Base-by-base conservation (phyloP, 2,888 invertebrate genomes). In the Synanthedon formicaeformis region DNA sequence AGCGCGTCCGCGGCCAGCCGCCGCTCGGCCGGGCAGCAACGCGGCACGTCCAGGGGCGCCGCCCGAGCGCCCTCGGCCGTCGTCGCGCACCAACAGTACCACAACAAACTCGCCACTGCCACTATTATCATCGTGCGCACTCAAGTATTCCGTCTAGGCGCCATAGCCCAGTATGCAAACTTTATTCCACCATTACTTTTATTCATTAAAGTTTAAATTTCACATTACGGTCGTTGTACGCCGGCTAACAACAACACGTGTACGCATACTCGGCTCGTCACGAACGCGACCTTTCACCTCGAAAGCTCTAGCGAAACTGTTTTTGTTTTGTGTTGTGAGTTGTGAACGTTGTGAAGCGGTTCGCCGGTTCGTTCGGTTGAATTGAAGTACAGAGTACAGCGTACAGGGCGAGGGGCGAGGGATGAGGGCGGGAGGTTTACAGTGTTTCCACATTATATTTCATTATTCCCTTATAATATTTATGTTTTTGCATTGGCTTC, bases 21-120 rank as follows among this genome's bases (percentile, higher is more conserved):
- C 66, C 89, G 89, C 51, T 86, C 88, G 56, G 78, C 73, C 27
- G 75, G 85, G 65, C 91, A 91, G 64, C 91, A 91, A 68, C 89
- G 86, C 60, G 89, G 78, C 50, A 90, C 75, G 48, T 62, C 69
- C 49, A 84, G 73, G 52, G 60, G 56, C 51, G 60, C 70, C 50
- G 75, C 66, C 56, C 61, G 50, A 58, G 62, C 58, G 73, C 69
- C 63, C 75, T 34, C 34, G 34, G 34, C 34, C 10, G 34, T 34
- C 8, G 34, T 34, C 34, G 34, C 34, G 34, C 34, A 34, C 34
- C 34, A 34, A 34, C 34, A 34, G 55, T 63, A 56, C 57, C 64
- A 66, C 62, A 62, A 59, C 52, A 63, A 58, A 52, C 64, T 48
- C 49, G 54, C 54, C 53, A 52, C 53, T 59, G 52, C 57, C 45